phyloP scores from a whole-genome alignment of 2,888 invertebrate genomes.

The Cephus nigrinus region DNA sequence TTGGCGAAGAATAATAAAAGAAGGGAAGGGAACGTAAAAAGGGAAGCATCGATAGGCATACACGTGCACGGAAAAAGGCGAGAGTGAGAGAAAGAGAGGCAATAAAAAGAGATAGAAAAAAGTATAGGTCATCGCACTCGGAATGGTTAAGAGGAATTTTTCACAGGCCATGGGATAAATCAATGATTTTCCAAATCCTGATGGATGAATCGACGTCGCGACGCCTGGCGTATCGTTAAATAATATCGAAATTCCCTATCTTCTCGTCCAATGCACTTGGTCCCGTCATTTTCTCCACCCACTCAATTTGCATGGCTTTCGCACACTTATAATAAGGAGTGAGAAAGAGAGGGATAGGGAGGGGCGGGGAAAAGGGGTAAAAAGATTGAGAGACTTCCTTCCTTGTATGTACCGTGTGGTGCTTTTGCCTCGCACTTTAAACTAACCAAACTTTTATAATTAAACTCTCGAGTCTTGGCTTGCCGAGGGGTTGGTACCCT shows the following conservation, averaged over 20 bases:
- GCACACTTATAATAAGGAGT: background rate
- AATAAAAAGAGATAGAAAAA: conserved; percentile 4
- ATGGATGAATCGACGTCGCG: background rate
- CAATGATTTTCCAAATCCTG: background rate
- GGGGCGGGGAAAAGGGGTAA: background rate
- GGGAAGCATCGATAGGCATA: background rate
- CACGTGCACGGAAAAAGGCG: background rate
- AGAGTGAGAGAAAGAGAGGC: background rate
- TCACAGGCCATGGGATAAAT: background rate
- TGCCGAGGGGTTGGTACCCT: background rate
- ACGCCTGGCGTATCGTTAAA: background rate
- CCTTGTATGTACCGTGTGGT: no score
- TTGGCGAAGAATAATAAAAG: background rate
- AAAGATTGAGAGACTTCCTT: background rate
- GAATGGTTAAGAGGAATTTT: background rate
- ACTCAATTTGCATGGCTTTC: background rate
- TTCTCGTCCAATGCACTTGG: background rate
- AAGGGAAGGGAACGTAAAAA: background rate
- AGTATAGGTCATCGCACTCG: background rate
- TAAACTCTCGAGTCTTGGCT: background rate
- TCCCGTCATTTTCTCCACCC: background rate
- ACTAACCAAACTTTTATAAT: background rate
- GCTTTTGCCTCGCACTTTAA: background rate
- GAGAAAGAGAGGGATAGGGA: background rate
- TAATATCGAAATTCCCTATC: background rate